phyloP scores from a whole-genome alignment of 2,113 vertebrate genomes.

The Misgurnus anguillicaudatus region DNA sequence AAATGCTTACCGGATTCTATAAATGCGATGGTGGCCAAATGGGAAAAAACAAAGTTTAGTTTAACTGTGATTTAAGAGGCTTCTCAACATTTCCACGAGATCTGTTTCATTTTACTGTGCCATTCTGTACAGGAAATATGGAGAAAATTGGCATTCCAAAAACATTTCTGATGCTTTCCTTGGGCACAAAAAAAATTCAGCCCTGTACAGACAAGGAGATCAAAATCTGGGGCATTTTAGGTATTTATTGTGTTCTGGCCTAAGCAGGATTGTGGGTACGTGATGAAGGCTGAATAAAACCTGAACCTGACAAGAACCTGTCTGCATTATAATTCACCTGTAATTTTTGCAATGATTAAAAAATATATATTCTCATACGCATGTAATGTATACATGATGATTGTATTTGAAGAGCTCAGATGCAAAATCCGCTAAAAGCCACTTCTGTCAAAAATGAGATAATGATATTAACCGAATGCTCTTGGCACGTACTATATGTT shows the following conservation, averaged over 20 bases:
- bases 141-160: conserved; percentile 20
- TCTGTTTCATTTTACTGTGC: conserved; percentile 28
- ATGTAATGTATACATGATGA: too few species aligned
- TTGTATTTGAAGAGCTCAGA: too few species aligned
- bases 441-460: too few species aligned
- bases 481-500: too few species aligned
- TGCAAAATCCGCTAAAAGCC: too few species aligned
- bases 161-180: conserved; percentile 16
- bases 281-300: background rate
- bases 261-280: conserved; percentile 1
- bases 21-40: background rate
- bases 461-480: too few species aligned
- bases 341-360: too few species aligned
- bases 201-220: background rate
- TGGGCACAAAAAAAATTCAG: conserved; percentile 21
- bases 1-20: background rate
- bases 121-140: conserved; percentile 6
- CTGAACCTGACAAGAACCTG: too few species aligned
- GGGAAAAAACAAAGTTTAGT: background rate
- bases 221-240: conserved; percentile 19
- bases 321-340: too few species aligned
- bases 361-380: too few species aligned
- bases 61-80: background rate
- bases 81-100: background rate
- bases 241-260: background rate